Evolutionary conservation across 2,888 invertebrate genomes (phyloP).

Genomic region (Campoletis raptor): DNA sequence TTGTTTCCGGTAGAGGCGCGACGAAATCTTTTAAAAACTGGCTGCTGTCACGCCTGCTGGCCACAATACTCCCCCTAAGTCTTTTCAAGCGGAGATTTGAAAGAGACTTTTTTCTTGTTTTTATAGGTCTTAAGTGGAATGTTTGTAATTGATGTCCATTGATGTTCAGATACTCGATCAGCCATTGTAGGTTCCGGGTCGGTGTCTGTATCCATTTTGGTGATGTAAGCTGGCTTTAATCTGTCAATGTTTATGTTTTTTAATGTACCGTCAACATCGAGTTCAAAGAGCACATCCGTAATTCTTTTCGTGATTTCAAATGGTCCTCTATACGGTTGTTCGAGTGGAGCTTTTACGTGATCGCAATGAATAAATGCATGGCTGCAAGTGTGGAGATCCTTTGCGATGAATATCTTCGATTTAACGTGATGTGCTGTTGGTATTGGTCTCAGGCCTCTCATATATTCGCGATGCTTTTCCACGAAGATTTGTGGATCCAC

Average conservation of each 20-base stretch:
- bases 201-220: conserved; percentile 9
- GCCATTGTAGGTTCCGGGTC: neutral
- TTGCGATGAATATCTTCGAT: neutral
- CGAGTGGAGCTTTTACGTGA: conserved; percentile 57
- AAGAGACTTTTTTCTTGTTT: conserved; percentile 29
- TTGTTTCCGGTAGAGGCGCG: neutral
- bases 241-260: conserved; percentile 41
- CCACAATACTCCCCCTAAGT: conserved; percentile 36
- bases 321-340: conserved; percentile 73
- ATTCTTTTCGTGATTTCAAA: conserved; percentile 63
- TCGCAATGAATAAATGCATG: conserved; percentile 61
- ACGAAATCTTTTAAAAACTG: neutral
- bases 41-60: neutral
- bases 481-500: conserved; percentile 29
- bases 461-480: conserved; percentile 34
- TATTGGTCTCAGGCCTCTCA: conserved; percentile 18
- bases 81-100: conserved; percentile 4
- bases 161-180: conserved; percentile 10
- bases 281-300: conserved; percentile 59
- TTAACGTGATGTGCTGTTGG: conserved; percentile 41
- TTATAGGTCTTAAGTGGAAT: neutral
- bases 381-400: conserved; percentile 45
- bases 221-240: conserved; percentile 48
- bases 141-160: neutral
- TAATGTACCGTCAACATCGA: conserved; percentile 57